Evolutionary conservation across 2,888 invertebrate species (phyloP), one percentile per base, ranked within the genome.

Genomic region (Mythimna pallens): DNA sequence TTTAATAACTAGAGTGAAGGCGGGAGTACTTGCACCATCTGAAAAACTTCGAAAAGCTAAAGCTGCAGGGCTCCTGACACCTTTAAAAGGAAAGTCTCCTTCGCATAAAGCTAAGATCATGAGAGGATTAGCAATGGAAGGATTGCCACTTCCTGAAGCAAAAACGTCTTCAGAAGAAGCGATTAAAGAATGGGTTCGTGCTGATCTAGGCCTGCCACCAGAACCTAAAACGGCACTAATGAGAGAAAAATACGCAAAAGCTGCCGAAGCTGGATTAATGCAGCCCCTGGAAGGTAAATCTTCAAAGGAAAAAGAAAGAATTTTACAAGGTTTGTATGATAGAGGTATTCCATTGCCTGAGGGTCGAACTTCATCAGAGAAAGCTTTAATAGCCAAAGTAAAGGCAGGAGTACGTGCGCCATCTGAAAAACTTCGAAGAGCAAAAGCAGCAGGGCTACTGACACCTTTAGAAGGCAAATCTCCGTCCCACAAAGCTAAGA

Each of bases 51-150:
- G 43, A 20, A 63, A 17, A 47, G 62, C 62, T 3, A 63, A 47
- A 43, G 62, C 43, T 2, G 62, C 62, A 10, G 62, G 62, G 10
- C 25, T 63, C 5, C 20, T 63, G 3, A 47, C 62, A 20, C 43
- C 62, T 25, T 47, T 63, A 12, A 25, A 63, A 47, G 62, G 62
- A 25, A 63, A 63, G 17, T 20, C 43, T 12, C 10, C 17, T 6
- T 43, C 20, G 17, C 62, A 63, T 10, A 63, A 63, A 63, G 25
- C 9, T 3, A 63, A 63, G 1, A 63, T 63, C 0, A 63, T 63
- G 4, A 63, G 3, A 20, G 43, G 62, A 10, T 63, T 63, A 63
- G 62, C 62, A 43, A 20, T 63, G 62, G 62, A 63, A 63, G 62
- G 62, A 43, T 17, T 63, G 0, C 62, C 25, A 1, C 43, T 63